Evolutionary conservation across 2,888 invertebrate genomes (phyloP).

Genomic region (Ctenicera cuprea): DNA sequence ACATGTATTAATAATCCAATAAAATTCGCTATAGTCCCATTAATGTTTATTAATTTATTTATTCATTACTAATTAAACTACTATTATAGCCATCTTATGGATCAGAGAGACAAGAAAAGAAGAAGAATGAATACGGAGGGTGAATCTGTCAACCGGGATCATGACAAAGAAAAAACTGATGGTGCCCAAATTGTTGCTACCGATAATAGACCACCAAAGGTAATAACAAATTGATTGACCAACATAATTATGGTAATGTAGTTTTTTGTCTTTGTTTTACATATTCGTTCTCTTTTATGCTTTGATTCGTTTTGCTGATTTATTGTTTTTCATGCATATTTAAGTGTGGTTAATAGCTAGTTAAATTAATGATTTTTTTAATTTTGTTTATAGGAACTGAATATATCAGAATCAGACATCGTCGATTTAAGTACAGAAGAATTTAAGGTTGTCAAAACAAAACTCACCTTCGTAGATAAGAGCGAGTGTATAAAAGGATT

Average conservation of each 20-base stretch:
- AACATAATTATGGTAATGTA: no score
- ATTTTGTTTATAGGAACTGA: neutral
- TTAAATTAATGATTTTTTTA: no score
- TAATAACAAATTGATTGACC: no score
- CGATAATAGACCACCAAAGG: no score
- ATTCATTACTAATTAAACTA: neutral
- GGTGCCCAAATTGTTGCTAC: neutral
- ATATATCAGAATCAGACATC: neutral
- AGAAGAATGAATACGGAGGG: neutral
- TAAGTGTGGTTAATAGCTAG: no score
- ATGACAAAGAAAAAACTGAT: neutral
- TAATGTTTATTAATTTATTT: constrained; percentile 8
- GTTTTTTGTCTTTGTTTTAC: no score
- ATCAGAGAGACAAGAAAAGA: neutral
- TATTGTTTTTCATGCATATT: no score
- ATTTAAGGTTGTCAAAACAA: constrained; percentile 1
- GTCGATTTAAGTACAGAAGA: neutral
- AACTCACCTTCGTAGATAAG: constrained; percentile 2
- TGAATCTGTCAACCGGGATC: constrained; percentile 1
- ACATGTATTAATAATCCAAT: constrained; percentile 3
- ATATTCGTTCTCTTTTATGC: no score
- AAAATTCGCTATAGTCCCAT: constrained; percentile 2
- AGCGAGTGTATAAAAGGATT: neutral
- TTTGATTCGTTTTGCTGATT: no score
- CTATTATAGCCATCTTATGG: neutral